Conservation (phyloP, 23 tunicate genomes). For the Halocynthia roretzi region DNA sequence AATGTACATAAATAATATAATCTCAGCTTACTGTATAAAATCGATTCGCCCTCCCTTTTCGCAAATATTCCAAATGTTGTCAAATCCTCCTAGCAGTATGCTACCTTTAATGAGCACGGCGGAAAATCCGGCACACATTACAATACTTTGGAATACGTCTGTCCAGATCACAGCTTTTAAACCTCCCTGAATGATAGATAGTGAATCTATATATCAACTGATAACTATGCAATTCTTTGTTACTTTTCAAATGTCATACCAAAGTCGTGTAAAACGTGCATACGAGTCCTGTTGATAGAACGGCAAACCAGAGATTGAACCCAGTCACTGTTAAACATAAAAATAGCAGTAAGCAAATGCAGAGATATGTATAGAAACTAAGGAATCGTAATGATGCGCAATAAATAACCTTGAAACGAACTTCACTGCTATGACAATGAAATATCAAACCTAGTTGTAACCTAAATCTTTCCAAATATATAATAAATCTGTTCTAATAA, state of each 20-base stretch:
- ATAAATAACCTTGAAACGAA: too few species aligned
- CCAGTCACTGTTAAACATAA: slow-evolving; percentile 48
- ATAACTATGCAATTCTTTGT: not conserved
- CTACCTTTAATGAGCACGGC: slow-evolving; percentile 30
- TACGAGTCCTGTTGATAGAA: slow-evolving; percentile 59
- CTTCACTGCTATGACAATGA: too few species aligned
- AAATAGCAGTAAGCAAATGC: too few species aligned
- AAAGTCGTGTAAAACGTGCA: slow-evolving; percentile 66
- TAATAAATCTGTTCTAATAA: too few species aligned
- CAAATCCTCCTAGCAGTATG: slow-evolving; percentile 24
- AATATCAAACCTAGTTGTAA: too few species aligned
- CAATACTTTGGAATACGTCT: slow-evolving; percentile 38
- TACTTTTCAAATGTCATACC: slow-evolving; percentile 9
- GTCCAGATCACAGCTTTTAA: slow-evolving; percentile 60
- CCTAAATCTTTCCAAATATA: too few species aligned
- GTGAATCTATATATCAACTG: not conserved
- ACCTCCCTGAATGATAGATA: slow-evolving; percentile 23
- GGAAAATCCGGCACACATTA: slow-evolving; percentile 33
- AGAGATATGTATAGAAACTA: too few species aligned
- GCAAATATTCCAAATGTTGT: slow-evolving; percentile 31
- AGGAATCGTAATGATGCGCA: too few species aligned
- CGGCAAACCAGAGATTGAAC: slow-evolving; percentile 42
- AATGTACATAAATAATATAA: not conserved
- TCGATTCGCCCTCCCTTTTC: slow-evolving; percentile 29
- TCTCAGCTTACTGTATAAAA: slow-evolving; percentile 4